Evolutionary conservation across 2,797 vertebrate species (phyloP).

Genomic region (Cossypha niveicapilla): DNA sequence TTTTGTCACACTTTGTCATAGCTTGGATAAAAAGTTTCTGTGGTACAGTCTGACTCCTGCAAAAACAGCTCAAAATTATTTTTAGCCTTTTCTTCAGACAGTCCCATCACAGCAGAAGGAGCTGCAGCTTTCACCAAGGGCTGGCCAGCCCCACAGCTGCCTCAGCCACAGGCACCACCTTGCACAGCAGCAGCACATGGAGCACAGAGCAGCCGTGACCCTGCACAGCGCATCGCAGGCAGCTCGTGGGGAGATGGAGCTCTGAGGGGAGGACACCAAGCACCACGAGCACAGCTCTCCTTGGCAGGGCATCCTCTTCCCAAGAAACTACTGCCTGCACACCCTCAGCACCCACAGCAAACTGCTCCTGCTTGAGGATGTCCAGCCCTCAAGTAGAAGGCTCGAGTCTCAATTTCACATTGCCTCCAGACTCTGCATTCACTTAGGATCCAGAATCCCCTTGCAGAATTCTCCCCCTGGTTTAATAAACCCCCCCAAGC

Average conservation of each 20-base stretch:
- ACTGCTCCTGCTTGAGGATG: neutral
- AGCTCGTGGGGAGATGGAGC: rapidly evolving
- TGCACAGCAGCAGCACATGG: rapidly evolving
- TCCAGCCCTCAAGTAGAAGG: neutral
- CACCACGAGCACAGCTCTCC: rapidly evolving
- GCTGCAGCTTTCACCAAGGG: neutral
- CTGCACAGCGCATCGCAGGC: no score
- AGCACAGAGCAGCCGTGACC: rapidly evolving
- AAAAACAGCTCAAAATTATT: neutral
- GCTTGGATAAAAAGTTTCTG: neutral
- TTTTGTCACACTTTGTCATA: neutral
- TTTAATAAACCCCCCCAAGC: neutral
- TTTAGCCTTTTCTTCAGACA: neutral
- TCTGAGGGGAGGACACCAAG: rapidly evolving
- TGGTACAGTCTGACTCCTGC: neutral
- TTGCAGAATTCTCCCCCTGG: rapidly evolving
- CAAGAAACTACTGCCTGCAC: neutral
- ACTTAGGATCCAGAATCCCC: neutral
- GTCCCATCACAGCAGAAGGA: neutral
- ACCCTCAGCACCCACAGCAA: neutral
- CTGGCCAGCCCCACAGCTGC: neutral
- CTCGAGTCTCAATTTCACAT: neutral
- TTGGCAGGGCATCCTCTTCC: neutral
- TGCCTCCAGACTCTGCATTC: neutral
- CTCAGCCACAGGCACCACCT: neutral